A percentile compares a stretch with the other conserved stretches of the same genome.
Conservation (phyloP, 2,888 invertebrate genomes). For the Leptothorax acervorum region DNA sequence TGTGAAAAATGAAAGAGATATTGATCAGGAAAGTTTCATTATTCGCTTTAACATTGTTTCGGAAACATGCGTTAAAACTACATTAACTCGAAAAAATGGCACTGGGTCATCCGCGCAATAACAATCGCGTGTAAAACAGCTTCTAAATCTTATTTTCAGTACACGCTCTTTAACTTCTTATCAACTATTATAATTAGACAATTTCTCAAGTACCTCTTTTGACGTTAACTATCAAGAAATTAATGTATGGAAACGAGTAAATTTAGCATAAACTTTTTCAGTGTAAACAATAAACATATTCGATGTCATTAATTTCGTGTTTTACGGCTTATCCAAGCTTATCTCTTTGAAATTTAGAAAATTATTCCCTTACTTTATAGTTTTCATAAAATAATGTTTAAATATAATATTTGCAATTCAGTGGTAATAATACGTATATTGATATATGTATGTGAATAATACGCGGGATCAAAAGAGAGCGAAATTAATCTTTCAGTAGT, state of each 20-base stretch:
- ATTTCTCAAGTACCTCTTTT: neutral
- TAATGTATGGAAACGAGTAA: slow-evolving; percentile 50
- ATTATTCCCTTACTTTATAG: neutral
- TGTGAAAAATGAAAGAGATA: slow-evolving; percentile 57
- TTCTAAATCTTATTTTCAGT: slow-evolving; percentile 57
- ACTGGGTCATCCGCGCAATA: slow-evolving; percentile 60
- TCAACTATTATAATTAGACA: neutral
- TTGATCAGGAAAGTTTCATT: slow-evolving; percentile 69
- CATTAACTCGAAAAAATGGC: slow-evolving; percentile 66
- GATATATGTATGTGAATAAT: neutral
- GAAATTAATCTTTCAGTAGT: neutral
- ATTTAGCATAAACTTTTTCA: neutral
- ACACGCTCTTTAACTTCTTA: neutral
- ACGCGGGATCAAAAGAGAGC: neutral
- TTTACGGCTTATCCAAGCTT: too few species aligned
- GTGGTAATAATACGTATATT: neutral
- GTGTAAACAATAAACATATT: neutral
- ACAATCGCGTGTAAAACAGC: slow-evolving; percentile 58
- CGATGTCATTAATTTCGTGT: neutral
- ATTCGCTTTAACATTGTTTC: slow-evolving; percentile 62
- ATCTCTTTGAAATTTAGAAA: neutral
- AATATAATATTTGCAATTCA: neutral
- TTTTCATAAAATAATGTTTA: neutral
- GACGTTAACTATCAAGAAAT: slow-evolving; percentile 28
- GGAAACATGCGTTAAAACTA: slow-evolving; percentile 69